A percentile compares a stretch with the other conserved stretches of the same genome.
phyloP scores from a whole-genome alignment of 30 jellyfish, hydroid and myxozoan species.

The Aurelia coerulea region DNA sequence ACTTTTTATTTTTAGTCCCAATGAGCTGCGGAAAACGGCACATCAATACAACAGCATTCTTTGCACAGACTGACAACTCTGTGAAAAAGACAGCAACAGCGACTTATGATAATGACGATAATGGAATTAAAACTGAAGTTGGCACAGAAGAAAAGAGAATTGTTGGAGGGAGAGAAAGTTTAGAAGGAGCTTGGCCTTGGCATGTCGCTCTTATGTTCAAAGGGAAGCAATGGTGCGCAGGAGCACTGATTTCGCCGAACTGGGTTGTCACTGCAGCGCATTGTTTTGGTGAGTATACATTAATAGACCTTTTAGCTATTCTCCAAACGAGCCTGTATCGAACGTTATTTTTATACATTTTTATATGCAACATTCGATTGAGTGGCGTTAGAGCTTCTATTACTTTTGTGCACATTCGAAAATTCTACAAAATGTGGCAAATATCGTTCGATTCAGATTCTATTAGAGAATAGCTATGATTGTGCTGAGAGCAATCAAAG shows the following conservation, averaged over 20 bases:
- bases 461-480: too few relatives aligned
- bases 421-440: too few relatives aligned
- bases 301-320: too few relatives aligned
- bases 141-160: slow-evolving; percentile 41
- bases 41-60: slow-evolving; percentile 7
- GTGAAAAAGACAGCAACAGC: slow-evolving; percentile 19
- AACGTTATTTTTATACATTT: too few relatives aligned
- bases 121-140: background rate
- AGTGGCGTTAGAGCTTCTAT: too few relatives aligned
- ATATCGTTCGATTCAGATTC: too few relatives aligned
- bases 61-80: background rate
- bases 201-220: slow-evolving; percentile 78
- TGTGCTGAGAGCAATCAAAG: too few relatives aligned
- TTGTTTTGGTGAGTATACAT: slow-evolving; percentile 75
- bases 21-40: slow-evolving; percentile 45
- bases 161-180: slow-evolving; percentile 75
- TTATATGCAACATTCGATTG: too few relatives aligned
- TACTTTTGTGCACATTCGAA: too few relatives aligned
- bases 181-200: slow-evolving; percentile 93
- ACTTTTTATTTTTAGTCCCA: slow-evolving; percentile 20
- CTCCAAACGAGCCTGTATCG: too few relatives aligned
- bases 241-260: slow-evolving; percentile 78
- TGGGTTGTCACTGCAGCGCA: slow-evolving; percentile 94
- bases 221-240: slow-evolving; percentile 78
- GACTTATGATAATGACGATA: background rate